These are phyloP conservation scores for Mycetomoellerius zeteki DNA, from an alignment of 1,140 invertebrate species.

Conservation along the genomic window DNA sequence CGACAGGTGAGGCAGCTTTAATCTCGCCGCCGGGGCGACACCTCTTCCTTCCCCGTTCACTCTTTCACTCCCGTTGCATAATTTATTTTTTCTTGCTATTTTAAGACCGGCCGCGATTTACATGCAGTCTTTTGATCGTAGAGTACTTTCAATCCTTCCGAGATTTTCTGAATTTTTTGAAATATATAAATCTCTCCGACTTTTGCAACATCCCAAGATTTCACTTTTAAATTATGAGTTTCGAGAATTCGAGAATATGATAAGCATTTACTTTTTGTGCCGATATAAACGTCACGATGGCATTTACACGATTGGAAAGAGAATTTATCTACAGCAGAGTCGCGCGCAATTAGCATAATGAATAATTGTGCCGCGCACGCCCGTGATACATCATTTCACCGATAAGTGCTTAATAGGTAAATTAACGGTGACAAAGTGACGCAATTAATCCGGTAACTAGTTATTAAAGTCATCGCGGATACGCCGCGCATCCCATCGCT, in stretches of 20 bases:
- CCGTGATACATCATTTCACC: constrained; percentile 32
- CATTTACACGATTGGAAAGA: constrained; percentile 17
- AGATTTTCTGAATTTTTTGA: not conserved
- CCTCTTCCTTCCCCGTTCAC: not conserved
- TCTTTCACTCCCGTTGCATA: not conserved
- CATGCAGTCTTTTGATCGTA: constrained; percentile 4
- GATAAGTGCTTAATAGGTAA: constrained; percentile 62
- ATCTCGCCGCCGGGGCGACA: constrained; percentile 44
- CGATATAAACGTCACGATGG: not conserved
- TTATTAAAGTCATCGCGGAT: constrained; percentile 60
- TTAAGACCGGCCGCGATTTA: constrained; percentile 26
- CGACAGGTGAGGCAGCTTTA: constrained; percentile 74
- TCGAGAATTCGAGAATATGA: no score
- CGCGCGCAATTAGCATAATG: constrained; percentile 52
- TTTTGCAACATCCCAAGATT: not conserved
- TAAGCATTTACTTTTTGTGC: no score
- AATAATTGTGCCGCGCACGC: constrained; percentile 34
- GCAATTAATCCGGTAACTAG: constrained; percentile 62
- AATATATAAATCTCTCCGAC: not conserved
- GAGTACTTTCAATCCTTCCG: not conserved
- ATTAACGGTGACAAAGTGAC: constrained; percentile 62
- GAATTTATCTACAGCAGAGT: constrained; percentile 32
- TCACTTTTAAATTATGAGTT: constrained; percentile 42
- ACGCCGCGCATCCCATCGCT: constrained; percentile 18
- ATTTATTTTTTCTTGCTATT: constrained; percentile 11